Base-by-base conservation (phyloP, 2,113 vertebrate genomes). In the Burhinus bistriatus region DNA sequence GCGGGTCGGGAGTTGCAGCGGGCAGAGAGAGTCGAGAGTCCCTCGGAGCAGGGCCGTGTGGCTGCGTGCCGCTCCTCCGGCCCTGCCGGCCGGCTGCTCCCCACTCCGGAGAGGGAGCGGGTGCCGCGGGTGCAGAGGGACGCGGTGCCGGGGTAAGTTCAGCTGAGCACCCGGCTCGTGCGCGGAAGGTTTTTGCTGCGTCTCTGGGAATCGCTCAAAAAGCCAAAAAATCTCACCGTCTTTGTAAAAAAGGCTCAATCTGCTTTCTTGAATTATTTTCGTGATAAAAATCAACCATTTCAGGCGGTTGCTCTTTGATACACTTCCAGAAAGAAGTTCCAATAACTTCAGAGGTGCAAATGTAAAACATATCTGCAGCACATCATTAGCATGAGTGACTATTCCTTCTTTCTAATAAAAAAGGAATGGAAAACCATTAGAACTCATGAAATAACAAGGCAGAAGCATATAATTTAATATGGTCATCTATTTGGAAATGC, bases 401-500 rank as follows among this genome's bases (percentile, higher is more conserved):
- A 17, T 65, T 87, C 51, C 77, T 79, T 73, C 64, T 85, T 69
- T 77, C 84, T 77, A 70, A 52, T 87, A 83, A 79, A 57, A 85
- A 91, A 64, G 12, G 34, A 89, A 62, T 59, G 42, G 34, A 72
- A 95, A 94, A 45, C 45, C 71, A 64, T 94, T 94, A 77, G 87
- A 95, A 91, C 86, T 83, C 12, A 44, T 47, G 4, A 88, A 93
- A 94, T 77, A 87, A 85, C 69, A 95, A 95, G 57, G 57, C 61
- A 89, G 62, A 76, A 87, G 69, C 70, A 49, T 54, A 26, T 93
- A 62, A 85, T 94, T 96, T 85, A 85, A 85, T 85, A 73, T 62
- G 73, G 87, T 58, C 81, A 79, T 81, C 72, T 96, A 16, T 85
- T 72, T 96, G 86, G 66, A 94, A 95, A 83, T 72, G 87, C 66